Conservation (phyloP, 2,888 invertebrate genomes). For the Calameuta filiformis region DNA sequence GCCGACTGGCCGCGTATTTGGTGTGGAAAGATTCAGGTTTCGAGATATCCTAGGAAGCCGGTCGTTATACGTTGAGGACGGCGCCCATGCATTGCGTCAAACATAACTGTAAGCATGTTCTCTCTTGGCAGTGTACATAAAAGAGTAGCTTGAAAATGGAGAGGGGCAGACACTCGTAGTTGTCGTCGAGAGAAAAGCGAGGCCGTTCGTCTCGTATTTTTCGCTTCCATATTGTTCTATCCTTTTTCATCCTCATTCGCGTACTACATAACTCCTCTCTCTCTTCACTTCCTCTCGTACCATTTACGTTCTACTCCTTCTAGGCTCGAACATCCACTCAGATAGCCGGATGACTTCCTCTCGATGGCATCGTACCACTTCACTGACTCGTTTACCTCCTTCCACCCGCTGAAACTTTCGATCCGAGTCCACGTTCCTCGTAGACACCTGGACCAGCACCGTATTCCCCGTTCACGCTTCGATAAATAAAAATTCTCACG, state of each 20-base stretch:
- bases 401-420: neutral
- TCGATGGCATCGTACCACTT: neutral
- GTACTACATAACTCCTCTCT: neutral
- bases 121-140: neutral
- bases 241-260: neutral
- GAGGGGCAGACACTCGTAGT: neutral
- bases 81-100: conserved; percentile 32
- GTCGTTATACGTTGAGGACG: conserved; percentile 3
- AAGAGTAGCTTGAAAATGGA: conserved; percentile 1
- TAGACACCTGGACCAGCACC: neutral
- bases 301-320: neutral
- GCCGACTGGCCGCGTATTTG: conserved; percentile 19
- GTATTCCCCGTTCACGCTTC: neutral
- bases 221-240: neutral
- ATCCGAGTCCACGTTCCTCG: neutral
- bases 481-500: neutral
- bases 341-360: neutral
- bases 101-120: conserved; percentile 31
- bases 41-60: conserved; percentile 26
- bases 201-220: neutral
- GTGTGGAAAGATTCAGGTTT: conserved; percentile 36
- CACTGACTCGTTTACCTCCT: neutral
- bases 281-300: neutral
- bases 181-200: conserved; percentile 4
- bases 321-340: neutral